Base-by-base conservation (phyloP, 1,140 invertebrate species). In the Drosophila nasuta region DNA sequence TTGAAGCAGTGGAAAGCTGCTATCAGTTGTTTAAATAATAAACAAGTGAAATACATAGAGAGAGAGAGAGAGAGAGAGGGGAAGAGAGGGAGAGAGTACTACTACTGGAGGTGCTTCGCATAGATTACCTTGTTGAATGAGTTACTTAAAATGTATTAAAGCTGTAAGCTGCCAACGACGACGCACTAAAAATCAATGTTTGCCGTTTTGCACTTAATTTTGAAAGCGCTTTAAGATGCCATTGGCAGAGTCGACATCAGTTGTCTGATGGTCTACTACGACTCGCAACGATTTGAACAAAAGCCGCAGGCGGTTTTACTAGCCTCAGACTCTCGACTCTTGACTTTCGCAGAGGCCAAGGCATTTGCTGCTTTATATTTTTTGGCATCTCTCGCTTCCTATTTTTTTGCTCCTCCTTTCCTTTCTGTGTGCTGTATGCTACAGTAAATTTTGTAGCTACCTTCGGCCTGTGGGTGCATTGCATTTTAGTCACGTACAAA, bases 401-500 rank as follows among this genome's bases (percentile, higher is more conserved):
- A 43, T 69, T 66, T 43, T 25, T 25, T 25, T 2, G 1, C 1
- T 20, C 20, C 20, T 25, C 20, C 20, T 25, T 25, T 25, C 20
- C 20, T 25, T 25, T 25, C 20, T 25, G 20, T 25, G 20, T 25
- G 3, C 56, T 46, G 28, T 49, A 25, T 20, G 45, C 48, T 38
- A 33, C 5, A 62, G 64, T 60, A 68, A 62, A 70, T 75, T 75
- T 43, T 13, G 20, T 25, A 38, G 38, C 46, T 67, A 54, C 59
- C 43, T 49, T 41, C 13, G 7, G 13, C 8, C 33, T 65, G 56
- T 38, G 81, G 69, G 68, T 72, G 67, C 83, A 80, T 81, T 75
- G 80, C 77, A 88, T 88, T 88, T 88, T 83, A 88, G 83, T 88
- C 83, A 88, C 83, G 83, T 88, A 70, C 77, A 64, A 75, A 71